Percentiles rank a stretch among this genome's conserved stretches.
Conservation (phyloP, 2,888 invertebrate species). For the Diarsia mendica region DNA sequence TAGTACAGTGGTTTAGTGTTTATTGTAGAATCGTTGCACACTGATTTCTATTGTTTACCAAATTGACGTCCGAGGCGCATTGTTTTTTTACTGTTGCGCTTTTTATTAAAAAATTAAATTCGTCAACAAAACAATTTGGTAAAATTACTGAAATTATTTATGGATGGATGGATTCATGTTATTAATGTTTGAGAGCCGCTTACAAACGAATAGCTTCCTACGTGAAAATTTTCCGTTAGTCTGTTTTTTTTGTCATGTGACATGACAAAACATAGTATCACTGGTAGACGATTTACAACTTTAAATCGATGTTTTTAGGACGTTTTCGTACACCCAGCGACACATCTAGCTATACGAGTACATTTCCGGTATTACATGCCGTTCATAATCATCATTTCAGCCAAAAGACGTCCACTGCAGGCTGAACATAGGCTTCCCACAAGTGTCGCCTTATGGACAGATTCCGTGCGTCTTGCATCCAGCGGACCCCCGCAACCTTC, state of each 20-base stretch:
- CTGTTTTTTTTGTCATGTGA: neutral
- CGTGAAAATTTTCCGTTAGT: neutral
- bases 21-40: neutral
- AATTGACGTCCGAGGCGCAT: neutral
- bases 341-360: no score
- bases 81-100: no score
- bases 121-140: neutral
- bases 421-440: no score
- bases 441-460: no score
- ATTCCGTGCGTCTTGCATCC: no score
- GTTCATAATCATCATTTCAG: no score
- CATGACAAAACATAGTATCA: neutral
- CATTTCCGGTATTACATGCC: no score
- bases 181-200: neutral
- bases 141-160: neutral
- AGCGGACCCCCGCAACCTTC: no score
- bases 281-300: neutral
- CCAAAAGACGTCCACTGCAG: no score
- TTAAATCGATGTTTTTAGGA: neutral
- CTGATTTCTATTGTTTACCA: slow-evolving; percentile 5
- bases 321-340: neutral
- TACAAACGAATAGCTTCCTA: neutral
- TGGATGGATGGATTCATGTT: neutral
- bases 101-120: neutral
- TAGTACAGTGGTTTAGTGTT: neutral